Conservation (phyloP, 2,113 vertebrate genomes). For the Phainopepla nitens region DNA sequence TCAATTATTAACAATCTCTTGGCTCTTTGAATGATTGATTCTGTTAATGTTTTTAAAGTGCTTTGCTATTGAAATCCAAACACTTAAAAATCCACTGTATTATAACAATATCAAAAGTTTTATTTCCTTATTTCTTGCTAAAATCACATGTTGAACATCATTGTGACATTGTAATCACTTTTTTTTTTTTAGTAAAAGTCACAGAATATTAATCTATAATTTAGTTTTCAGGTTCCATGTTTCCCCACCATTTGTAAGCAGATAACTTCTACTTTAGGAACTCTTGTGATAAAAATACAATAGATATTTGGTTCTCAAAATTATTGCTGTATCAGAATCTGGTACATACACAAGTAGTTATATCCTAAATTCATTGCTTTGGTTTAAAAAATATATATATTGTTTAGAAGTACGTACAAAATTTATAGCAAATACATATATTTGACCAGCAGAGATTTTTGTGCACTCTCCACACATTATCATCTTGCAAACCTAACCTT, state of each 20-base stretch:
- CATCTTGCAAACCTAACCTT: background rate
- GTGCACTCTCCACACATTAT: fast-evolving
- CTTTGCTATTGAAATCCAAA: background rate
- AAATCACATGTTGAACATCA: background rate
- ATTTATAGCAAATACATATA: background rate
- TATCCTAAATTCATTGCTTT: background rate
- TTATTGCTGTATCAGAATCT: background rate
- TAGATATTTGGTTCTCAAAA: background rate
- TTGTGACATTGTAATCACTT: background rate
- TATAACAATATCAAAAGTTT: background rate
- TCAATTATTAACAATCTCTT: background rate
- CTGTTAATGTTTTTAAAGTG: background rate
- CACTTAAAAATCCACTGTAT: background rate
- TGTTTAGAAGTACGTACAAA: background rate
- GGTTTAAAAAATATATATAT: background rate
- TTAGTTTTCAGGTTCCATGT: background rate
- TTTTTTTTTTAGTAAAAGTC: background rate
- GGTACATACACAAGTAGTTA: background rate
- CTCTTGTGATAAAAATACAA: background rate
- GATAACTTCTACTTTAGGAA: background rate
- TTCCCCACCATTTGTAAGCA: background rate
- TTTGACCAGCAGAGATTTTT: background rate
- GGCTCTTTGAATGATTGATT: background rate
- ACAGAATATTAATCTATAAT: background rate
- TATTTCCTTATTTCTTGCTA: background rate